A percentile compares a stretch with the other conserved stretches of the same genome.
These are phyloP conservation scores for Baccha elongata DNA, from an alignment of 2,888 invertebrate genomes.

Conservation along the genomic window DNA sequence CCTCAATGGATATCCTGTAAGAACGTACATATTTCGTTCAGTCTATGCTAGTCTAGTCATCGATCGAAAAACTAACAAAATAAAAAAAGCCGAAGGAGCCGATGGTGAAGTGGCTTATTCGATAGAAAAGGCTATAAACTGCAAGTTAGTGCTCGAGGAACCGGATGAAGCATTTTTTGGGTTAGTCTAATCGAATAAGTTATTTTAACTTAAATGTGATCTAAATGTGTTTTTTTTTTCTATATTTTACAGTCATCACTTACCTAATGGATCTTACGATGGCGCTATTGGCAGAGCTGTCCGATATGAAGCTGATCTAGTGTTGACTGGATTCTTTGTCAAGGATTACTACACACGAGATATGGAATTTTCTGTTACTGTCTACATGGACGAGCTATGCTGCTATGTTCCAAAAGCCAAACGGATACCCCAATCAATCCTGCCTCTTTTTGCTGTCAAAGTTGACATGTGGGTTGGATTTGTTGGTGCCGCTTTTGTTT, in stretches of 20 bases:
- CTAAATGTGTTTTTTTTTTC: neutral
- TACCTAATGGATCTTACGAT: conserved; percentile 79
- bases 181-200: conserved; percentile 74
- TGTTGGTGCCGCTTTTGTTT: conserved; percentile 76
- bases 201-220: neutral
- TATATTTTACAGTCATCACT: conserved; percentile 76
- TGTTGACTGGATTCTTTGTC: conserved; percentile 81
- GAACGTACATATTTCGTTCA: conserved; percentile 79
- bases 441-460: conserved; percentile 80
- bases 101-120: conserved; percentile 78
- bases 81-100: conserved; percentile 76
- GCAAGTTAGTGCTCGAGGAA: conserved; percentile 76
- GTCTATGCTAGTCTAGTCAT: conserved; percentile 77
- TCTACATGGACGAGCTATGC: conserved; percentile 81
- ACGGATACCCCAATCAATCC: conserved; percentile 80
- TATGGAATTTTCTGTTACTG: conserved; percentile 80
- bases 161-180: conserved; percentile 79
- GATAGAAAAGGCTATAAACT: conserved; percentile 78
- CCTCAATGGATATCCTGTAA: conserved; percentile 79
- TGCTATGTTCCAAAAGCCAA: conserved; percentile 81
- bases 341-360: conserved; percentile 81
- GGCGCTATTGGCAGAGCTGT: conserved; percentile 81
- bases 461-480: conserved; percentile 80
- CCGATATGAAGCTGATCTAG: conserved; percentile 79
- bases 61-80: conserved; percentile 64